These are phyloP conservation scores for Drosophila rhopaloa DNA, from an alignment of 1,140 invertebrate species.

Conservation along the genomic window DNA sequence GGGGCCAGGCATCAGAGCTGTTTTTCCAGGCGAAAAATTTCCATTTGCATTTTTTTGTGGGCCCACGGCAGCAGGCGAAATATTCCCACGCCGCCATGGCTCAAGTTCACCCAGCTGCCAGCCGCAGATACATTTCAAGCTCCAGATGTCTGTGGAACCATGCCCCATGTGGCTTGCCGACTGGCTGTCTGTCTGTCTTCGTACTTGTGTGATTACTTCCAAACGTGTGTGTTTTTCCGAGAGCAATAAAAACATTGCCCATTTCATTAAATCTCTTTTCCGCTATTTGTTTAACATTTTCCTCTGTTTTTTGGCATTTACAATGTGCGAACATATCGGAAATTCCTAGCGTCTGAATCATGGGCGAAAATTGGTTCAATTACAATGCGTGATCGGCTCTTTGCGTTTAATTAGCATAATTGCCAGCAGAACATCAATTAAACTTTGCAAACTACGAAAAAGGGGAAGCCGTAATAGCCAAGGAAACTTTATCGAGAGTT, in stretches of 20 bases:
- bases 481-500: constrained; percentile 28
- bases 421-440: constrained; percentile 47
- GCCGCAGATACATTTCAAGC: constrained; percentile 37
- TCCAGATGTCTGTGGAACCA: constrained; percentile 27
- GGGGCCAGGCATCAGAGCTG: constrained; percentile 12
- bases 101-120: constrained; percentile 65
- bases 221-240: constrained; percentile 7
- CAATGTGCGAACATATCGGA: constrained; percentile 26
- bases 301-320: constrained; percentile 37
- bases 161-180: constrained; percentile 33
- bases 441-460: constrained; percentile 50
- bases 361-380: constrained; percentile 13
- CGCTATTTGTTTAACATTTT: constrained; percentile 15
- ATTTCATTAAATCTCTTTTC: constrained; percentile 59
- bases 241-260: constrained; percentile 33
- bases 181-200: constrained; percentile 14
- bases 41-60: constrained; percentile 35
- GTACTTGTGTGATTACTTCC: constrained; percentile 12
- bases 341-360: constrained; percentile 23
- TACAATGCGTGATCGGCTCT: constrained; percentile 27
- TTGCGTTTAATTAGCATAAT: constrained; percentile 66
- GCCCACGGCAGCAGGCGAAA: constrained; percentile 30
- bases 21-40: constrained; percentile 37
- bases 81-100: constrained; percentile 64
- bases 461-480: constrained; percentile 11